A percentile compares a stretch with the other conserved stretches of the same genome.
phyloP scores from a whole-genome alignment of 1,140 invertebrate species.

The Druon quercuslanigerum region DNA sequence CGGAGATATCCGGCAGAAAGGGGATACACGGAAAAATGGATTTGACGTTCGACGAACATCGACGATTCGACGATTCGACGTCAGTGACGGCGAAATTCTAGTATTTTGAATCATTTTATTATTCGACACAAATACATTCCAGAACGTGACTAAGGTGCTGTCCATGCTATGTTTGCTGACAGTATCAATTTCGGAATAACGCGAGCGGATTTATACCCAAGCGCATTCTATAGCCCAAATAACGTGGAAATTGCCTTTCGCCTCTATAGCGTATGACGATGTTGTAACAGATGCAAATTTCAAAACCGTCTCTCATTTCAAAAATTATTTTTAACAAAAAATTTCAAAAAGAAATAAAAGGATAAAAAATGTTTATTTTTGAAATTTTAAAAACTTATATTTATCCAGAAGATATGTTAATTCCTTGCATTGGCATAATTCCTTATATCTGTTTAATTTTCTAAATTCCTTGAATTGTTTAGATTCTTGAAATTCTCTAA shows the following conservation, averaged over 20 bases:
- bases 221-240: constrained; percentile 27
- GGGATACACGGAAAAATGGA: background rate
- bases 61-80: constrained; percentile 6
- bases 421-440: too few species aligned
- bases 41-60: constrained; percentile 9
- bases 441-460: too few species aligned
- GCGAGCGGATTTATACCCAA: constrained; percentile 22
- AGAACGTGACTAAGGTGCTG: constrained; percentile 10
- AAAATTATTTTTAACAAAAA: too few species aligned
- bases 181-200: constrained; percentile 29
- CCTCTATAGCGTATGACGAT: background rate
- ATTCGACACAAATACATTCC: constrained; percentile 12
- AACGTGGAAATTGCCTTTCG: background rate
- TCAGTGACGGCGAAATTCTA: constrained; percentile 14
- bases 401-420: too few species aligned
- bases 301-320: background rate
- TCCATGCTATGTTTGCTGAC: constrained; percentile 29
- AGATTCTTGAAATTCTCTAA: too few species aligned
- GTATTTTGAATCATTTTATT: constrained; percentile 8
- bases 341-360: too few species aligned
- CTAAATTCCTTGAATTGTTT: too few species aligned
- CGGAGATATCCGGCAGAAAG: background rate
- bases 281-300: background rate
- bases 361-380: too few species aligned
- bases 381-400: too few species aligned